Base-by-base conservation (phyloP, 2,113 vertebrate genomes). In the Sakesphorus luctuosus region DNA sequence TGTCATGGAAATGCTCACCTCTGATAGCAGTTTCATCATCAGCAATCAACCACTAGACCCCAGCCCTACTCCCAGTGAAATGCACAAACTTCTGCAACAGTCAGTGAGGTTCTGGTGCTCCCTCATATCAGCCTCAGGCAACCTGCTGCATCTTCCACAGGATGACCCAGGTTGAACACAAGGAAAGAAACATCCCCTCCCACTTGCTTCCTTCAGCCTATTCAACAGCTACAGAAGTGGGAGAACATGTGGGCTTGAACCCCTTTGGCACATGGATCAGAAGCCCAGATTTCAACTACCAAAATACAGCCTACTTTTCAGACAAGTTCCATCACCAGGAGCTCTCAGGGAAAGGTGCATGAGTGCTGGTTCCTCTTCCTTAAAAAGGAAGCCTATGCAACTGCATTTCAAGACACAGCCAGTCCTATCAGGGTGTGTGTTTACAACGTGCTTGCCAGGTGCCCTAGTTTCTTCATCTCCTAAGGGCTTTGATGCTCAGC, bases 381-480 rank as follows among this genome's bases (percentile, higher is more conserved):
- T 56, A 46, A 29, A 18, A 50, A 46, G 38, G 50, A 62, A 85
- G 29, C 56, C 81, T 6, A 7, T n/a, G 35, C 17, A 11, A 8
- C 44, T 28, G 44, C 68, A 38, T 62, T 61, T 76, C 0, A 0
- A 78, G 83, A 75, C 40, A 46, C 38, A 18, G 18, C 11, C 11
- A 21, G 20, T 69, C 56, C 76, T 40, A 33, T 36, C 59, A 6
- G 81, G 1, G 0, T 3, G 2, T 6, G 29, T 94, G 86, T 71
- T 95, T 89, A 87, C 89, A 52, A 4, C 6, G 61, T 11, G 56
- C 86, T 53, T 93, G 93, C 93, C 93, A 95, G 88, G 89, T 93
- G 96, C 77, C 91, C 94, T 33, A 84, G 55, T 92, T 96, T 84
- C 89, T 38, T 78, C 74, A 87, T 89, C 88, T 94, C 80, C 83